Evolutionary conservation across 1,140 invertebrate genomes (phyloP), one percentile per base, ranked within the genome.

Genomic region (Thereuonema tuberculata): DNA sequence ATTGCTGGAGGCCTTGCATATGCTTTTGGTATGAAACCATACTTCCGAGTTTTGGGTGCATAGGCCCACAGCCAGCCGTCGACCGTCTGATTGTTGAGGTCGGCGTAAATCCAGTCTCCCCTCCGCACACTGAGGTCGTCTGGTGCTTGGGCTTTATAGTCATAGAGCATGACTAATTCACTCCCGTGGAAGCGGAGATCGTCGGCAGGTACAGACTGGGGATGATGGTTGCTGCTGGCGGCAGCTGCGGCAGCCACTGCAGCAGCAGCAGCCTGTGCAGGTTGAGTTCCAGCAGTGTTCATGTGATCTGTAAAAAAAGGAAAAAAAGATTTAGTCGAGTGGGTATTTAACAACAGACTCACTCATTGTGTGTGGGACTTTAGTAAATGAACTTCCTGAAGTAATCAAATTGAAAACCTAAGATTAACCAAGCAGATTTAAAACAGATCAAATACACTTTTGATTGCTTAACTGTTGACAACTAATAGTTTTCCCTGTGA

Each of bases 31-130:
- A 96, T 93, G 72, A 94, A 95, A 15, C 93, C 93, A 70, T 93
- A 93, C 75, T 92, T 89, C 26, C 89, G 76, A 14, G 87, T 87
- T 75, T 92, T 92, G 0, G 90, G 89, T 12, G 90, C 88, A 73
- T 91, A 93, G 0, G 89, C 90, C 92, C 92, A 96, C 27, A 95
- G 74, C 91, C 91, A 95, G 14, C 90, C 90, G 69, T 93, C 88
- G 1, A 93, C 89, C 0, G 87, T 93, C 75, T 95, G 91, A 78
- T 93, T 89, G 62, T 82, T 85, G 31, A 93, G 77, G 75, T 95
- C 90, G 0, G 90, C 91, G 74, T 94, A 95, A 59, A 95, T 90
- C 88, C 89, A 93, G 66, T 96, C 90, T 0, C 91, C 91, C 53
- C 90, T 76, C 62, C 85, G 80, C 28, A 95, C 89, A 26, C 86